Conservation (phyloP, 1,140 invertebrate genomes). For the Pectinophora gossypiella region DNA sequence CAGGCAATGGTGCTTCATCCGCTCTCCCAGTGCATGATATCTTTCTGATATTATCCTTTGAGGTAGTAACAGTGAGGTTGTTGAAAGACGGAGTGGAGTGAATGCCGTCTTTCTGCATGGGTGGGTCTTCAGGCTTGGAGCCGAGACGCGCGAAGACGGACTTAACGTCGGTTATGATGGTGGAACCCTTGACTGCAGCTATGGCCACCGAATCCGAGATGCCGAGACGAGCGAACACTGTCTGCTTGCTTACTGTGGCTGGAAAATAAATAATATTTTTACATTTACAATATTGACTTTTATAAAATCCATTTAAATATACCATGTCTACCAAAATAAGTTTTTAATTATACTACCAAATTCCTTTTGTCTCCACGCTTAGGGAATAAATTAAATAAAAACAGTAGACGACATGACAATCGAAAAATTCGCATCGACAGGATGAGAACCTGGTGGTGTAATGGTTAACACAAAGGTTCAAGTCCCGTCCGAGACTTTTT, state of each 20-base stretch:
- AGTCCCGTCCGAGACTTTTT: too few relatives aligned
- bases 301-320: too few relatives aligned
- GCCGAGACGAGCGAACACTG: constrained; percentile 56
- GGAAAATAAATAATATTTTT: constrained; percentile 21
- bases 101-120: constrained; percentile 53
- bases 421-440: too few relatives aligned
- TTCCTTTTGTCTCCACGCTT: too few relatives aligned
- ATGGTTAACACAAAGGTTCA: too few relatives aligned
- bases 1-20: constrained; percentile 57
- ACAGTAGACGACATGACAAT: too few relatives aligned
- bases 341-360: too few relatives aligned
- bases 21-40: constrained; percentile 66
- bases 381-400: too few relatives aligned
- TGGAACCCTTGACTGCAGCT: background rate
- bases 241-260: constrained; percentile 37
- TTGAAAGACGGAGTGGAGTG: constrained; percentile 42
- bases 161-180: constrained; percentile 27
- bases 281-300: too few relatives aligned
- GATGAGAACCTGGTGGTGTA: too few relatives aligned
- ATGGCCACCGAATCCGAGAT: constrained; percentile 27
- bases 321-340: too few relatives aligned
- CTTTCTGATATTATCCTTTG: constrained; percentile 45
- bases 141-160: constrained; percentile 60
- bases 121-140: constrained; percentile 33
- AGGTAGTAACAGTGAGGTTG: constrained; percentile 51